Evolutionary conservation across 2,113 vertebrate species (phyloP).

Genomic region (Tretioscincus oriximinensis): DNA sequence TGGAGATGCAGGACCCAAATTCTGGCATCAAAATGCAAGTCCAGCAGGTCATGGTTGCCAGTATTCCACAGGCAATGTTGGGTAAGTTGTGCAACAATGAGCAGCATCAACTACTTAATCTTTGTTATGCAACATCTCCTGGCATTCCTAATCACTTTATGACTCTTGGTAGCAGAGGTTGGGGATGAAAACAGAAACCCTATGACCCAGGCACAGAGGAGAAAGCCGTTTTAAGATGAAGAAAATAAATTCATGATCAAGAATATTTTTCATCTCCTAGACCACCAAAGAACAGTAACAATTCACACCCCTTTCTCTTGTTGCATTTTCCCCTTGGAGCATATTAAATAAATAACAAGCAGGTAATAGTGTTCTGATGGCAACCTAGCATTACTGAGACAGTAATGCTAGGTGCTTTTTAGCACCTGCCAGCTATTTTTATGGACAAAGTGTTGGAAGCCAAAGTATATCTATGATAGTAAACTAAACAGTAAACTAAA

Average conservation of each 20-base stretch:
- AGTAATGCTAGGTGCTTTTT: too few relatives aligned
- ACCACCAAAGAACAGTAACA: slow-evolving; percentile 28
- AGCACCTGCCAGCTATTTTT: slow-evolving; percentile 29
- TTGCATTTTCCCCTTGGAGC: slow-evolving; percentile 10
- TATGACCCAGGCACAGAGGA: background rate
- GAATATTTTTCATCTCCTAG: background rate
- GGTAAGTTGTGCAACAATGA: slow-evolving; percentile 71
- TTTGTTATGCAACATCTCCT: slow-evolving; percentile 1
- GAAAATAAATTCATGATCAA: background rate
- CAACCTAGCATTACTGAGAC: background rate
- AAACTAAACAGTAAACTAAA: too few relatives aligned
- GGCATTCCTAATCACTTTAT: slow-evolving; percentile 28
- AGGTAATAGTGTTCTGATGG: slow-evolving; percentile 29
- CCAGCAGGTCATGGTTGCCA: slow-evolving; percentile 85
- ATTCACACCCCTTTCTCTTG: slow-evolving; percentile 25
- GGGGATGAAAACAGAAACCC: background rate
- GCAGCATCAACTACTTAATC: background rate
- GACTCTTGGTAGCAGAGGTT: background rate
- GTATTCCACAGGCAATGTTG: slow-evolving; percentile 88
- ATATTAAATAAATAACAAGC: slow-evolving; percentile 19
- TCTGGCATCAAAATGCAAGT: slow-evolving; percentile 84
- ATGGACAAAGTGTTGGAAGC: too few relatives aligned
- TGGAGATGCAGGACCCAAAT: slow-evolving; percentile 94
- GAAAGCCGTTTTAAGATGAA: background rate
- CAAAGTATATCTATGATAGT: too few relatives aligned